Evolutionary conservation across 2,113 vertebrate genomes (phyloP).

Genomic region (Thermophis baileyi): DNA sequence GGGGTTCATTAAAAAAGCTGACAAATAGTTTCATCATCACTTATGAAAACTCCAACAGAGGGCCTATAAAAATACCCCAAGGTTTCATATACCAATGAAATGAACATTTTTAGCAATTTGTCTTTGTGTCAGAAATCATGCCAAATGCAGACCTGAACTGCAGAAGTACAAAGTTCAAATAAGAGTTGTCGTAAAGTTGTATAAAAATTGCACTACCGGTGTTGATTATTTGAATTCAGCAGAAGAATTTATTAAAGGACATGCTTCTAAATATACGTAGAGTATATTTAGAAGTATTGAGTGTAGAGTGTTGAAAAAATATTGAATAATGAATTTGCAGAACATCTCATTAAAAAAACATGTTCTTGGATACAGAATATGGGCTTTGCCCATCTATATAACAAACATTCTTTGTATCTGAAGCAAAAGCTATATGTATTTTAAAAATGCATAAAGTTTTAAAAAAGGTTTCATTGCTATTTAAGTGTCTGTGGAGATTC

Average conservation of each 20-base stretch:
- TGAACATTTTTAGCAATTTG: not conserved
- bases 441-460: not conserved
- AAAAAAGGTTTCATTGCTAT: not conserved
- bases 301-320: not conserved
- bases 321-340: not conserved
- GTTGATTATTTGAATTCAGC: not conserved
- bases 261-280: not conserved
- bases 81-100: not conserved
- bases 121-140: not conserved
- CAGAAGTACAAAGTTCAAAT: not conserved
- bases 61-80: not conserved
- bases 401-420: not conserved
- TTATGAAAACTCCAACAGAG: not conserved
- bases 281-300: no score
- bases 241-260: not conserved
- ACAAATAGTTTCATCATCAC: not conserved
- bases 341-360: not conserved
- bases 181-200: no score
- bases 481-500: not conserved
- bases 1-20: not conserved
- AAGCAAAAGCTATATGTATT: not conserved
- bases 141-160: not conserved
- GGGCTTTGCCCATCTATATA: not conserved
- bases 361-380: not conserved
- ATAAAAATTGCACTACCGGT: not conserved